phyloP scores from a whole-genome alignment of 2,797 vertebrate species.

The Typhlichthys eigenmanni region DNA sequence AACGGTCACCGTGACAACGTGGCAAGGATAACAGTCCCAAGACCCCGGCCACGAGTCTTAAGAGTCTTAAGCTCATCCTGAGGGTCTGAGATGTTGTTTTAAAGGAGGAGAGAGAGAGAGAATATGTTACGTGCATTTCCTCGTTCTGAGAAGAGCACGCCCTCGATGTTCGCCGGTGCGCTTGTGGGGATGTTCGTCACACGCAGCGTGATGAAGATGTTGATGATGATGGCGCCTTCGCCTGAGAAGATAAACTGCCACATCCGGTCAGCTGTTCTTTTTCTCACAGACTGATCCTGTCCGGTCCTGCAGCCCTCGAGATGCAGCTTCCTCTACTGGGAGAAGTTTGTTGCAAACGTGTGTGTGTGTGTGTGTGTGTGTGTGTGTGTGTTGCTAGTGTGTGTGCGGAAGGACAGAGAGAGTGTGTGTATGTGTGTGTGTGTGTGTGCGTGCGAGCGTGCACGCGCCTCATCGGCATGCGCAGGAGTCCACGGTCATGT shows the following conservation, averaged over 20 bases:
- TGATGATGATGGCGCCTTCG: no score
- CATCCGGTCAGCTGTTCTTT: slow-evolving; percentile 14
- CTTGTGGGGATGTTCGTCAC: no score
- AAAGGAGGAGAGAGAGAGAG: neutral
- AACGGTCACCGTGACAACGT: slow-evolving; percentile 25
- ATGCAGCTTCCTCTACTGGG: no score
- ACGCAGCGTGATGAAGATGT: no score
- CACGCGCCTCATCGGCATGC: slow-evolving; percentile 86
- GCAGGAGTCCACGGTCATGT: slow-evolving; percentile 97
- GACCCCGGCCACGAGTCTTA: slow-evolving; percentile 6
- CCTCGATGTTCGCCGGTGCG: no score
- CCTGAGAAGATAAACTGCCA: no score
- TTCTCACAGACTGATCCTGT: slow-evolving; percentile 41
- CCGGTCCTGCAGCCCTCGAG: slow-evolving; percentile 70
- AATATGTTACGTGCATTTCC: slow-evolving; percentile 1
- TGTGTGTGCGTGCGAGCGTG: neutral
- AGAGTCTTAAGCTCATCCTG: slow-evolving; percentile 23
- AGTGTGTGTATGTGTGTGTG: slow-evolving; percentile 8
- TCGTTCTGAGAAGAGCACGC: slow-evolving; percentile 4
- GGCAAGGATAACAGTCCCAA: slow-evolving; percentile 1
- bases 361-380: slow-evolving; percentile 14
- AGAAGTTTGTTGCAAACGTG: neutral
- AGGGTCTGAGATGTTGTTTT: neutral
- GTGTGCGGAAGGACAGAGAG: slow-evolving; percentile 1
- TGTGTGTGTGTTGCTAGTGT: slow-evolving; percentile 2